phyloP scores from a whole-genome alignment of 2,888 invertebrate genomes.

The Atherix ibis region DNA sequence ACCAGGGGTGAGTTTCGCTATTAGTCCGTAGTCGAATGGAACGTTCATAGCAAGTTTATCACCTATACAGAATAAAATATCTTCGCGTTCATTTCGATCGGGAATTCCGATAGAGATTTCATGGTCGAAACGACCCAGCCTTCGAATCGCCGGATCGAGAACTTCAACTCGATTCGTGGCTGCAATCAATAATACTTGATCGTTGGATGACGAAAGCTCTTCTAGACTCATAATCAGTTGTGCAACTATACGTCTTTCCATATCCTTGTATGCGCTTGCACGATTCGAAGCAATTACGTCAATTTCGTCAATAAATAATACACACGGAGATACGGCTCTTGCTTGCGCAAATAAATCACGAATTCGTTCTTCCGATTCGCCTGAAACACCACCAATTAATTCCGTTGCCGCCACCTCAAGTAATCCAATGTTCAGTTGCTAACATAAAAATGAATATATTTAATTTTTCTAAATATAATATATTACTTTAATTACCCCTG shows the following conservation, averaged over 20 bases:
- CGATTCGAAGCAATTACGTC: conserved; percentile 90
- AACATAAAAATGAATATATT: conserved; percentile 7
- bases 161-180: conserved; percentile 89
- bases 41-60: conserved; percentile 49
- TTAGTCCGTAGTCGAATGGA: conserved; percentile 50
- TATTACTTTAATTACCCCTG: conserved; percentile 44
- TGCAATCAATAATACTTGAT: conserved; percentile 61
- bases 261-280: conserved; percentile 80
- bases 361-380: conserved; percentile 88
- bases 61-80: conserved; percentile 61
- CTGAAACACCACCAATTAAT: conserved; percentile 84
- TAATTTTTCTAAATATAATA: not conserved
- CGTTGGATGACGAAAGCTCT: conserved; percentile 34
- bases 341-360: conserved; percentile 83
- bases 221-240: conserved; percentile 84
- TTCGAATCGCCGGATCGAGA: conserved; percentile 78
- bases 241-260: conserved; percentile 91
- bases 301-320: conserved; percentile 91
- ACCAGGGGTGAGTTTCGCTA: conserved; percentile 83
- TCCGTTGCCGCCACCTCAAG: conserved; percentile 84
- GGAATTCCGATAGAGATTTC: conserved; percentile 92
- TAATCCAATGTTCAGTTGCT: conserved; percentile 71
- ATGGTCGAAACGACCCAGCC: conserved; percentile 85
- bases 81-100: conserved; percentile 60
- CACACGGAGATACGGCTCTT: conserved; percentile 59